A percentile compares a stretch with the other conserved stretches of the same genome.
phyloP scores from a whole-genome alignment of 1,140 invertebrate species.

The Mactra quadrangularis region DNA sequence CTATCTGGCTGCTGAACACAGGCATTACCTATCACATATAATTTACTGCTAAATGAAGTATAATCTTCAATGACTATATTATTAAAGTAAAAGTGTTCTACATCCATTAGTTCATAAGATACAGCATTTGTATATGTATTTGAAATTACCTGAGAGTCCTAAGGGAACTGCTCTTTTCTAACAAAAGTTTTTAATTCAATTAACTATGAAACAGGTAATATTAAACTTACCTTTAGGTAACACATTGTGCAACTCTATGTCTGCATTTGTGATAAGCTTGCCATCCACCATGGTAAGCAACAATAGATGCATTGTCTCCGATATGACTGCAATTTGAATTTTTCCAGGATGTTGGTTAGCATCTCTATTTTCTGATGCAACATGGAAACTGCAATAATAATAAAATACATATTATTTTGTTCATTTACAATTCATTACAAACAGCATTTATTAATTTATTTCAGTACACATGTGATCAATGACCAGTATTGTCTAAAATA shows the following conservation, averaged over 20 bases:
- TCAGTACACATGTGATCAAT: neutral
- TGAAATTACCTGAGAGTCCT: neutral
- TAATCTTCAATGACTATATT: too few species aligned
- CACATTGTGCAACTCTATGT: neutral
- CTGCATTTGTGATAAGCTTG: neutral
- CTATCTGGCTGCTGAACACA: too few species aligned
- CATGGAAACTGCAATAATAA: neutral
- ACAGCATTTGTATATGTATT: neutral
- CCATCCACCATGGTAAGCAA: neutral
- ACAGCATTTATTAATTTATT: too few species aligned
- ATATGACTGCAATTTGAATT: neutral
- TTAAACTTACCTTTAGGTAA: conserved; percentile 3
- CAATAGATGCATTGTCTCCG: neutral
- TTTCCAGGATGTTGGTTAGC: neutral
- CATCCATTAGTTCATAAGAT: neutral
- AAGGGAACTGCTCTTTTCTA: neutral
- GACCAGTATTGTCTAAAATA: neutral
- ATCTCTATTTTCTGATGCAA: neutral
- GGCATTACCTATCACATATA: too few species aligned
- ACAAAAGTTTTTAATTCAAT: neutral
- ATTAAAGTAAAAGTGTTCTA: neutral
- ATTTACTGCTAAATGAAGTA: too few species aligned
- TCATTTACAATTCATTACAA: too few species aligned
- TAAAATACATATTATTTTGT: too few species aligned
- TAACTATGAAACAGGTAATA: neutral